Percentiles rank a stretch among this genome's conserved stretches.
Evolutionary conservation across 2,113 vertebrate genomes (phyloP).

Genomic region (Hydrolagus affinis): DNA sequence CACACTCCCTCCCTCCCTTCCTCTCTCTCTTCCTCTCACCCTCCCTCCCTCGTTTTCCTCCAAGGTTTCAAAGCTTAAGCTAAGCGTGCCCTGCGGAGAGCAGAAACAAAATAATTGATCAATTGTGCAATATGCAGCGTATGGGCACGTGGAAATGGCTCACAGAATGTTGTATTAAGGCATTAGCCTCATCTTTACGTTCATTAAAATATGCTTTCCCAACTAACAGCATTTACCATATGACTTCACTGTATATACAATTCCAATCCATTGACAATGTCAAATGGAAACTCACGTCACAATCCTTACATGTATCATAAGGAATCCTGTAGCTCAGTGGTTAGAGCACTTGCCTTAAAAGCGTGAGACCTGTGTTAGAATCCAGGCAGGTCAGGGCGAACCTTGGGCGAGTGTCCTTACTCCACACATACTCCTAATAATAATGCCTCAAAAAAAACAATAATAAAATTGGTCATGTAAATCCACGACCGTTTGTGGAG

Average conservation of each 20-base stretch:
- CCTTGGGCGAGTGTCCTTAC: no score
- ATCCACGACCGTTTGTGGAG: no score
- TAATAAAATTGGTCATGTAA: no score
- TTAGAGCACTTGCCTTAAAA: no score
- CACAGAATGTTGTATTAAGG: conserved; percentile 1
- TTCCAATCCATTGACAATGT: conserved; percentile 7
- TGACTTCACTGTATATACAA: conserved; percentile 23
- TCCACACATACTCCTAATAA: no score
- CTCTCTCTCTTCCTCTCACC: no score
- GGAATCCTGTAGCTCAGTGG: no score
- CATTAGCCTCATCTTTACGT: neutral
- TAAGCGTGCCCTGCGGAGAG: neutral
- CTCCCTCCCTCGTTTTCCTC: neutral
- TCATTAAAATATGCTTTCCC: conserved; percentile 19
- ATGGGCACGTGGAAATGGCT: conserved; percentile 1
- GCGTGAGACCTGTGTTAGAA: no score
- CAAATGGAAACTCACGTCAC: neutral
- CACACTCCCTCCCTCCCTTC: no score
- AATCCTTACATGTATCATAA: neutral
- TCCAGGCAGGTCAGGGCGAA: no score
- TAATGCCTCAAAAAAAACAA: no score
- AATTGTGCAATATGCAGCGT: conserved; percentile 21
- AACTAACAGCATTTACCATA: conserved; percentile 11
- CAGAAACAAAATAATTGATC: neutral
- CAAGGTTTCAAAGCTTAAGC: neutral